Evolutionary conservation across 2,113 vertebrate species (phyloP).

Genomic region (Silurus meridionalis): DNA sequence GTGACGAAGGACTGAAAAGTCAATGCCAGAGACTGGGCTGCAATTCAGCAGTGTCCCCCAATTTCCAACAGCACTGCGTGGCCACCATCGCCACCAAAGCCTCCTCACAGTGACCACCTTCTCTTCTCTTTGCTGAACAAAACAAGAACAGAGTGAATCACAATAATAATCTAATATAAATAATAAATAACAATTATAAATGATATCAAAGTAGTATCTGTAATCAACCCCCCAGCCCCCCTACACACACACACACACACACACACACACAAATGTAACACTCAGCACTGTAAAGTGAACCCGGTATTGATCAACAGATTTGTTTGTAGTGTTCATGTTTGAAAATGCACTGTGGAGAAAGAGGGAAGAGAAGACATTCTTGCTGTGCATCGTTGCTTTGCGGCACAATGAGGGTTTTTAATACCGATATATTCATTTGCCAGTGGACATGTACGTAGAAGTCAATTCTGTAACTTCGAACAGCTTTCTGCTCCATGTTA

Average conservation of each 20-base stretch:
- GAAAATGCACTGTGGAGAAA: constrained; percentile 54
- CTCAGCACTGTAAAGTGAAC: constrained; percentile 77
- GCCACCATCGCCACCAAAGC: constrained; percentile 93
- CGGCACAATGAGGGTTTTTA: constrained; percentile 2
- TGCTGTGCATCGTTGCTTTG: background rate
- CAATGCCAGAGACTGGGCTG: constrained; percentile 94
- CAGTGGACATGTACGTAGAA: constrained; percentile 15
- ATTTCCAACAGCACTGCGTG: constrained; percentile 98
- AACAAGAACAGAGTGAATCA: constrained; percentile 59
- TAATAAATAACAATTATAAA: constrained; percentile 72
- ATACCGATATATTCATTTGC: constrained; percentile 3
- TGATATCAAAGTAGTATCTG: constrained; percentile 71
- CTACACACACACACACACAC: too few species aligned
- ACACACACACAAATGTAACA: too few species aligned
- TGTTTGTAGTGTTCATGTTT: constrained; percentile 50
- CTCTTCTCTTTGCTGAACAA: constrained; percentile 52
- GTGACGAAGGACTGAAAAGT: constrained; percentile 78
- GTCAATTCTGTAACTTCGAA: constrained; percentile 10
- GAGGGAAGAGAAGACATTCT: constrained; percentile 57
- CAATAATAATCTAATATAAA: constrained; percentile 37
- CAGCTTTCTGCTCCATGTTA: constrained; percentile 35
- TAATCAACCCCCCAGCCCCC: constrained; percentile 57
- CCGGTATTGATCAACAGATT: constrained; percentile 63
- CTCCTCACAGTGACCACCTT: constrained; percentile 87
- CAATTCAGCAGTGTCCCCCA: constrained; percentile 87